Evolutionary conservation across 2,113 vertebrate genomes (phyloP).

Genomic region (Aptenodytes patagonicus): DNA sequence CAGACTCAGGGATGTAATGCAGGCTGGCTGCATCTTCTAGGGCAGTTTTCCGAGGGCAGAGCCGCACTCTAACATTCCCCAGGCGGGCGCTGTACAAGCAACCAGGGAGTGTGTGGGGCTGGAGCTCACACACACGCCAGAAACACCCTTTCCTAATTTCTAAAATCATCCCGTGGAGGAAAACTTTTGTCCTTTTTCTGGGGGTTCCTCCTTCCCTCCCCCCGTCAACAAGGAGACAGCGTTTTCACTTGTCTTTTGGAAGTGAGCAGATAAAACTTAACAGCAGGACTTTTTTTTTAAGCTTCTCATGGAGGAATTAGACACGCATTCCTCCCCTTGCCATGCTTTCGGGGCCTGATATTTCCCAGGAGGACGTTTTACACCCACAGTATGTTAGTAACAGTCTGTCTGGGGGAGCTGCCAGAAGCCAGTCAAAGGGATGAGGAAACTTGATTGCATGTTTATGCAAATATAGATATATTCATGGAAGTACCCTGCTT

Average conservation of each 20-base stretch:
- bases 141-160: neutral
- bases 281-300: conserved; percentile 56
- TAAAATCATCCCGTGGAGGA: neutral
- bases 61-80: neutral
- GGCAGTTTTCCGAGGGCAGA: neutral
- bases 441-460: conserved; percentile 61
- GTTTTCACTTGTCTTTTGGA: neutral
- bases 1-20: neutral
- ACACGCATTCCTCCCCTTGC: conserved; percentile 44
- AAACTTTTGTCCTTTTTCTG: neutral
- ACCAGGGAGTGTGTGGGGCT: fast-evolving
- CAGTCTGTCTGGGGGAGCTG: conserved; percentile 68
- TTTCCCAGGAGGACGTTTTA: conserved; percentile 67
- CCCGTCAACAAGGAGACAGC: neutral
- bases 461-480: conserved; percentile 61
- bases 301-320: conserved; percentile 57
- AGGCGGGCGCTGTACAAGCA: neutral
- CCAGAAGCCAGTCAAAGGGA: conserved; percentile 68
- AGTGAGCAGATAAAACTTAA: conserved; percentile 45
- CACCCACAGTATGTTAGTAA: conserved; percentile 66
- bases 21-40: neutral
- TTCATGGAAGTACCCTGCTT: conserved; percentile 16
- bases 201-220: neutral
- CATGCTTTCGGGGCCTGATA: conserved; percentile 55
- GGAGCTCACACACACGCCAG: neutral